Evolutionary conservation across 2,888 invertebrate species (phyloP).

Genomic region (Leptogaster cylindrica): DNA sequence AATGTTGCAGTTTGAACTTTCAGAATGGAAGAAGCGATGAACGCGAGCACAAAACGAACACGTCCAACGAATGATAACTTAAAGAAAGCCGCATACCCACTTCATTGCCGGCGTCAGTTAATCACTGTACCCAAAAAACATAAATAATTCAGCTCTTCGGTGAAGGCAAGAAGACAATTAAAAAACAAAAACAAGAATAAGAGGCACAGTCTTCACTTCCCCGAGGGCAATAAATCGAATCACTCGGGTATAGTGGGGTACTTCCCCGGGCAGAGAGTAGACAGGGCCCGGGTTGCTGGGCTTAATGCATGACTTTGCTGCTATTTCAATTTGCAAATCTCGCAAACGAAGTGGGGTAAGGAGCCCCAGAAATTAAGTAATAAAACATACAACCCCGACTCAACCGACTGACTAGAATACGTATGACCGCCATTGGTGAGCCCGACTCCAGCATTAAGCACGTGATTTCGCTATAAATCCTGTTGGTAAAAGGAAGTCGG

Average conservation of each 20-base stretch:
- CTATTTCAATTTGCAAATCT: conserved; percentile 42
- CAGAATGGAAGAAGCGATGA: no score
- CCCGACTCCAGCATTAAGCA: conserved; percentile 35
- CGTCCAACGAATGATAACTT: conserved; percentile 21
- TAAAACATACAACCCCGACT: conserved; percentile 41
- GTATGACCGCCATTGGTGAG: not conserved
- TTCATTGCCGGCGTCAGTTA: conserved; percentile 33
- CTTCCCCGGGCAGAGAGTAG: conserved; percentile 1
- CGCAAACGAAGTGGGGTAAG: conserved; percentile 20
- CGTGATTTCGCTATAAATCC: conserved; percentile 47
- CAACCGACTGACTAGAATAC: not conserved
- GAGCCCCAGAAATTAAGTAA: conserved; percentile 44
- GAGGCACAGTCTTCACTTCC: not conserved
- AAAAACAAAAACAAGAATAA: conserved; percentile 19
- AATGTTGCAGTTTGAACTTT: not conserved
- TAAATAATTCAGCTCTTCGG: conserved; percentile 34
- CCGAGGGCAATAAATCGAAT: conserved; percentile 20
- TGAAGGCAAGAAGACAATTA: conserved; percentile 8
- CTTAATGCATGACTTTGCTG: not conserved
- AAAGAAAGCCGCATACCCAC: conserved; percentile 22
- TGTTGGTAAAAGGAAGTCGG: conserved; percentile 37
- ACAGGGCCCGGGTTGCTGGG: not conserved
- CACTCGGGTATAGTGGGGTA: not conserved
- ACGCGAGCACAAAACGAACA: not conserved
- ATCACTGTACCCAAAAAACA: conserved; percentile 9